Base-by-base conservation (phyloP, 2,888 invertebrate species). In the Pollenia amentaria region DNA sequence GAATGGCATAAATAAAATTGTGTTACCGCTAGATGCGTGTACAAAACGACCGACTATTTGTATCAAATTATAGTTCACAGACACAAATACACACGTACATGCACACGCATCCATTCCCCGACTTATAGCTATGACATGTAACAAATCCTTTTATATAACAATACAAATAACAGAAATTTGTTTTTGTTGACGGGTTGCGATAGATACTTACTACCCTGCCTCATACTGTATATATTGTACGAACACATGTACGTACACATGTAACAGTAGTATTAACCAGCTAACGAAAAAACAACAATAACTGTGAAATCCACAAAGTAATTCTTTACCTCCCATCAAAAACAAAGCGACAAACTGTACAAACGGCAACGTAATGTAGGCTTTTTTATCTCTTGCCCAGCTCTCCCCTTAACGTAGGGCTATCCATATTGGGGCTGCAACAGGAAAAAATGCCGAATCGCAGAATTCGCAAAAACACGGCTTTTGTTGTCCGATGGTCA, bases 131-230 rank as follows among this genome's bases (percentile, higher is more conserved):
- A 64, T 82, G 75, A 64, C 75, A 83, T 80, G 67, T 67, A 72
- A 84, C 87, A 80, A 77, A 81, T 87, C 80, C 83, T 78, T 86
- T 82, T 69, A 69, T 75, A 82, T 78, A 78, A 73, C 78, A 55
- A 69, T 64, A 75, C 67, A 82, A 82, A 82, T 70, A 78, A 82
- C 78, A 48, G 53, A 48, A 73, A 73, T 82, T 86, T 82, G 73
- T 57, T 82, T 77, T 75, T 64, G 69, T 64, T 76, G 48, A 65
- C 51, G 29, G 46, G 29, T 62, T 70, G 21, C 53, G 12, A 18
- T 55, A 38, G 29, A 3, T 65, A 64, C 21, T 16, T 18, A 38
- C 64, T 46, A 8, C 46, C n/a, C 7, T 40, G 18, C 16, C 40
- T 3, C 9, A 29, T 29, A 9, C n/a, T 8, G 42, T 44, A 65